A percentile compares a stretch with the other conserved stretches of the same genome.
These are phyloP conservation scores for Podilymbus podiceps DNA, from an alignment of 2,113 vertebrate genomes.

Conservation along the genomic window DNA sequence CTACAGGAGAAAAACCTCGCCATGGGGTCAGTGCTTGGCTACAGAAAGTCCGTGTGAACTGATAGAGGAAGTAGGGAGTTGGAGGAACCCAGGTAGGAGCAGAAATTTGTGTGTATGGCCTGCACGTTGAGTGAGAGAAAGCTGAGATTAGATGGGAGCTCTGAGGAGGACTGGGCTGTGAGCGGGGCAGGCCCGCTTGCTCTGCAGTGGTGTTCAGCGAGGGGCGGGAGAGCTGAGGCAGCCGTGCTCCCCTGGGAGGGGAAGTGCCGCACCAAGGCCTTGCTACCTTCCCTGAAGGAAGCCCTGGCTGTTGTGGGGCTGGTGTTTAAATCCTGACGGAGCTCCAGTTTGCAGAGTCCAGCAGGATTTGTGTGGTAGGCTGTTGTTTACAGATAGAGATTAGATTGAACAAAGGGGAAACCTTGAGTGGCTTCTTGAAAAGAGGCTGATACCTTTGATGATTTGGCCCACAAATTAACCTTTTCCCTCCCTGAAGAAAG, in stretches of 20 bases:
- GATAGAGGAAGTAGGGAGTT: background rate
- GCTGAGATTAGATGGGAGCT: background rate
- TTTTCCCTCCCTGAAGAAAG: background rate
- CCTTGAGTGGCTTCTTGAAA: background rate
- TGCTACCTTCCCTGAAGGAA: background rate
- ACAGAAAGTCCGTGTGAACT: rapidly evolving
- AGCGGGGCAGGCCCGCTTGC: background rate
- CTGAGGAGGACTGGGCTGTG: background rate
- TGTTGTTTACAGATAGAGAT: background rate
- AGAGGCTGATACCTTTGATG: background rate
- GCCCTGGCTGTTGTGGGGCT: background rate
- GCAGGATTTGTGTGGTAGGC: background rate
- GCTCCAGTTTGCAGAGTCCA: background rate
- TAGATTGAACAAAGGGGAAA: background rate
- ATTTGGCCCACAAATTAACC: background rate
- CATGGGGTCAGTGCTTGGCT: background rate
- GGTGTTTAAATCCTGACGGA: background rate
- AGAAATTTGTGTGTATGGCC: background rate
- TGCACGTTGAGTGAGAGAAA: background rate
- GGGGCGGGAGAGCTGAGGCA: background rate
- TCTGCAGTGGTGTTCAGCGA: background rate
- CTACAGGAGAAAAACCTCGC: rapidly evolving
- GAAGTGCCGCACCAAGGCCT: background rate
- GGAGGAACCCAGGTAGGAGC: background rate
- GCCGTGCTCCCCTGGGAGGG: background rate